phyloP scores from a whole-genome alignment of 1,140 invertebrate species.

The Macrobrachium rosenbergii region DNA sequence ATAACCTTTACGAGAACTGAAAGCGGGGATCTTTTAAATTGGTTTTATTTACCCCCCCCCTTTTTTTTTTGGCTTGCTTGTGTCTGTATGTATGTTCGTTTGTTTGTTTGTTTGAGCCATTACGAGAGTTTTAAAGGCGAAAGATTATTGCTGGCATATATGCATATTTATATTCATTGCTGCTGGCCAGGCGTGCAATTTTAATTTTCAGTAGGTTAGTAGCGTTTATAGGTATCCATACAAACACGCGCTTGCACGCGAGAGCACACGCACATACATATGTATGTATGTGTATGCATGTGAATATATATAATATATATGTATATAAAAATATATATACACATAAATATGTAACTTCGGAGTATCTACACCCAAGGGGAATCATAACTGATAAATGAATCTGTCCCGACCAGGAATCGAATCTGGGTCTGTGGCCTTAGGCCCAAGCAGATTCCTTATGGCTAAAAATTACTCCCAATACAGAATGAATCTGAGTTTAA shows the following conservation, averaged over 20 bases:
- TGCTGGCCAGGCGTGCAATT: too few relatives aligned
- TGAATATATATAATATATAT: conserved; percentile 10
- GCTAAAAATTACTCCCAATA: too few relatives aligned
- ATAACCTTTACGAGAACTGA: too few relatives aligned
- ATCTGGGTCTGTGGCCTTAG: too few relatives aligned
- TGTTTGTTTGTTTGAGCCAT: neutral
- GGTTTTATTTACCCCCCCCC: neutral
- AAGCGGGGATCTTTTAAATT: neutral
- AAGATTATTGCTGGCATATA: neutral
- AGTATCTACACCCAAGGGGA: too few relatives aligned
- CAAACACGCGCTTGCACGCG: neutral
- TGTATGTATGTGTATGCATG: neutral
- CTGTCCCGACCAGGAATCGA: too few relatives aligned
- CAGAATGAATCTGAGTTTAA: too few relatives aligned
- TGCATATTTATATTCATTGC: too few relatives aligned
- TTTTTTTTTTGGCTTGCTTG: too few relatives aligned
- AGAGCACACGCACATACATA: neutral
- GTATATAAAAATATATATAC: conserved; percentile 2
- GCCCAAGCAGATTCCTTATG: too few relatives aligned
- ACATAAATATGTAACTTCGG: neutral
- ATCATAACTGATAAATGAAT: too few relatives aligned
- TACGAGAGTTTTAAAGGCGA: neutral
- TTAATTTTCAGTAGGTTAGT: too few relatives aligned
- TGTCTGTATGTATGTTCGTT: neutral
- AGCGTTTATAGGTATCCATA: neutral